These are phyloP conservation scores for Apamea sordens DNA, from an alignment of 2,888 invertebrate genomes.

Conservation along the genomic window DNA sequence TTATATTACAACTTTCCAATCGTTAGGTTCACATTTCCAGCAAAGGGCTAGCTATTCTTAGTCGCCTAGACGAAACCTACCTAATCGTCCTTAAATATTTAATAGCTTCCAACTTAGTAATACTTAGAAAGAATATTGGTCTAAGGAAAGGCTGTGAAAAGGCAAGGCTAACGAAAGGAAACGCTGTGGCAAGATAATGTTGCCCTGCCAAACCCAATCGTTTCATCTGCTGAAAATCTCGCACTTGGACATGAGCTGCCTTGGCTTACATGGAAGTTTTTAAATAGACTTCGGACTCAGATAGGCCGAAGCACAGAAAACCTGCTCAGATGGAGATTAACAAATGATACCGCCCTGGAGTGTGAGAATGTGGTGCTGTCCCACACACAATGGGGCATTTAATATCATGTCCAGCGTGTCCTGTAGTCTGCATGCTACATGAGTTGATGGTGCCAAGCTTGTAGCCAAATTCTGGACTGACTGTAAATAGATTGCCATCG, in stretches of 20 bases:
- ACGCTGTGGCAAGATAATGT: neutral
- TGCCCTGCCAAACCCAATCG: neutral
- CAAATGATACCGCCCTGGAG: neutral
- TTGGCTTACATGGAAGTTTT: neutral
- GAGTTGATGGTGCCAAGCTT: neutral
- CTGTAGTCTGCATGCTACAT: neutral
- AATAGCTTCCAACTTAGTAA: neutral
- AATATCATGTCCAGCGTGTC: neutral
- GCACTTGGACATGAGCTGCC: neutral
- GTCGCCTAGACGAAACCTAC: neutral
- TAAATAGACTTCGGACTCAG: neutral
- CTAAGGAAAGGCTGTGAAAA: neutral
- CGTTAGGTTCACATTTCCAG: neutral
- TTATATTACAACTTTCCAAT: neutral
- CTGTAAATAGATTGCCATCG: neutral
- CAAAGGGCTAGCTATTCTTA: neutral
- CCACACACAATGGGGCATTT: neutral
- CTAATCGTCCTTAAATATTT: neutral
- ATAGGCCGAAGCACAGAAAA: neutral
- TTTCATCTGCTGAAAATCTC: neutral
- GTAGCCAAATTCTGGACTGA: neutral
- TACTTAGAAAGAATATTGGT: conserved; percentile 1
- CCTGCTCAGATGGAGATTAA: neutral
- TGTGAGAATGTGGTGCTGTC: neutral
- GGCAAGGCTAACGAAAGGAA: too few relatives aligned